Conservation (phyloP, 2,888 invertebrate species). For the Nephrotoma appendiculata region DNA sequence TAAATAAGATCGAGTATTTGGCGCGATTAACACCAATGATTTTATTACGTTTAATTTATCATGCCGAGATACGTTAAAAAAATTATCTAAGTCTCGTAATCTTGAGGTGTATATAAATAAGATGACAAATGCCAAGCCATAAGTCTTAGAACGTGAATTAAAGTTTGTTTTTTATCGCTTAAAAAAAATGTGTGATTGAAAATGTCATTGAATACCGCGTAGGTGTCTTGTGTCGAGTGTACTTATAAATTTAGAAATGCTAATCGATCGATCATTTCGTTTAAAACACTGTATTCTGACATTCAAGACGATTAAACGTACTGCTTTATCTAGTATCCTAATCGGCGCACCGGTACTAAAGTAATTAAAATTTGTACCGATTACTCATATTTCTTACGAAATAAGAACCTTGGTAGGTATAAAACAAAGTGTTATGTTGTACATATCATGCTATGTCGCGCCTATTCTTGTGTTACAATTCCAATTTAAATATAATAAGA, state of each 20-base stretch:
- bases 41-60: neutral
- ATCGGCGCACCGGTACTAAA: neutral
- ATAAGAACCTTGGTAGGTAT: neutral
- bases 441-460: neutral
- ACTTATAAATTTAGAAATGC: neutral
- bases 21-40: neutral
- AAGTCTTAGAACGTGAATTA: neutral
- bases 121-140: neutral
- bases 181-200: too few species aligned
- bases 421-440: neutral
- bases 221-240: neutral
- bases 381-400: neutral
- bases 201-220: neutral
- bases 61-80: neutral
- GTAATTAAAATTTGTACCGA: neutral
- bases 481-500: neutral
- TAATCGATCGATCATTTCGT: neutral
- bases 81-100: neutral
- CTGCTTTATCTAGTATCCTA: neutral
- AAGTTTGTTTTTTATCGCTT: too few species aligned
- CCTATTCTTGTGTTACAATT: neutral
- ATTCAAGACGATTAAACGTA: neutral
- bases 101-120: neutral
- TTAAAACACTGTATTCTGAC: neutral
- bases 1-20: neutral